Evolutionary conservation across 2,113 vertebrate genomes (phyloP), one percentile per base, ranked within the genome.

Genomic region (Phaethornis superciliosus): DNA sequence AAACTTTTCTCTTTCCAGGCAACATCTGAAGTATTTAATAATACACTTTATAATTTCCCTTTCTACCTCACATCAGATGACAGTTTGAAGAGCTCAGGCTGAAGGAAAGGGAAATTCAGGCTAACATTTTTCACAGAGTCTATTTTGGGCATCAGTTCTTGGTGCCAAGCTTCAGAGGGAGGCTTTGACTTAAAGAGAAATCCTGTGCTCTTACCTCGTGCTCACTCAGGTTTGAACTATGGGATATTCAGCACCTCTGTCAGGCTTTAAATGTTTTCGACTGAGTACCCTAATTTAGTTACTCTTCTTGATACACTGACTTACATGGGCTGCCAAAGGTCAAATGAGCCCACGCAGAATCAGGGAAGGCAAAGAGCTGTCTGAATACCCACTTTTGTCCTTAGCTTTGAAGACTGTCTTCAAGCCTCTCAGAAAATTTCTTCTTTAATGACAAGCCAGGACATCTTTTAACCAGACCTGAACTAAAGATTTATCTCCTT

Each of bases 111-210:
- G 91, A 94, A 80, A 89, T 90, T 93, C 91, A 94, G 89, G 94
- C 86, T 94, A 91, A 91, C 62, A 16, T 93, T 91, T 95, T 95
- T 94, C 85, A 70, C 82, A 77, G 81, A 88, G 49, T 93, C 79
- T 94, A 88, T 96, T 96, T 95, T 81, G 72, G 88, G 94, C 52
- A 58, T 77, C 71, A 85, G 78, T 68, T 94, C 60, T 74, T 52
- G 71, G 68, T 93, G 94, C 93, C 88, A 94, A 62, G 55, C 75
- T 95, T 94, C 79, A 85, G 90, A 95, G 81, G 15, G 59, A 91
- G 58, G 64, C 81, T 93, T 94, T 91, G 85, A 63, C 76, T 94
- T 89, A 70, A 92, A 91, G 85, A 82, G 71, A 91, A 93, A 82
- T 85, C 52, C 62, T 63, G 33, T 37, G 30, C 75, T 88, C 64